These are phyloP conservation scores for Holothuria leucospilota DNA, from an alignment of 53 echinoderm and acorn worm genomes.

Conservation along the genomic window DNA sequence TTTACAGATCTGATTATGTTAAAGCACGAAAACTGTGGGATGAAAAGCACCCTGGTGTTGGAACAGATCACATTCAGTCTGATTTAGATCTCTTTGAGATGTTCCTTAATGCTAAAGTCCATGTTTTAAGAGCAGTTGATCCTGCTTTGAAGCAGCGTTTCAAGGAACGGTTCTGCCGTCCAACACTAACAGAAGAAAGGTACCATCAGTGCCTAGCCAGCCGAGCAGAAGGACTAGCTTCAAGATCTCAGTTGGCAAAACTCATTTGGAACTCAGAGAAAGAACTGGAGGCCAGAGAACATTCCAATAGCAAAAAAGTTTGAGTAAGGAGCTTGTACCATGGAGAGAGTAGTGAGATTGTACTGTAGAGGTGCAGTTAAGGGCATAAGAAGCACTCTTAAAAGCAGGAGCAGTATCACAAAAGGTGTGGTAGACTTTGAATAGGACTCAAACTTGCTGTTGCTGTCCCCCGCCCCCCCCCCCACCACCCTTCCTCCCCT, in stretches of 20 bases:
- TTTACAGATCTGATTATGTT: conserved; percentile 95
- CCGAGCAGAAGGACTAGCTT: conserved; percentile 87
- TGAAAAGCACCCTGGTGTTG: conserved; percentile 91
- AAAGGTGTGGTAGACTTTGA: too few species aligned
- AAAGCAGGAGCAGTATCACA: too few species aligned
- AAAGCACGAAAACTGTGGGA: conserved; percentile 87
- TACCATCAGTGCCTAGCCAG: conserved; percentile 92
- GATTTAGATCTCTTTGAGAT: conserved; percentile 97
- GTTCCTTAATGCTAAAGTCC: conserved; percentile 90
- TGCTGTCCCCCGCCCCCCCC: too few species aligned
- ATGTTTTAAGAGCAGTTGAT: conserved; percentile 92
- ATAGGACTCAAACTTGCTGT: too few species aligned
- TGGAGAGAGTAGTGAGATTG: too few species aligned
- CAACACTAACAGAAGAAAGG: conserved; percentile 88
- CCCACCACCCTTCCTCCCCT: too few species aligned
- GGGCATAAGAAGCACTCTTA: too few species aligned
- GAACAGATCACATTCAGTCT: conserved; percentile 95
- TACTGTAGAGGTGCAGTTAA: too few species aligned
- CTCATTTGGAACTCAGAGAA: conserved; percentile 60
- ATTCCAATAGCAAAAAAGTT: too few species aligned
- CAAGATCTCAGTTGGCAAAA: conserved; percentile 91
- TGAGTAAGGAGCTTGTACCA: too few species aligned
- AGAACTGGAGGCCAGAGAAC: background rate
- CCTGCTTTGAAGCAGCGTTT: conserved; percentile 90
- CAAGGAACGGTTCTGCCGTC: conserved; percentile 79